Conservation (phyloP, 2,797 vertebrate genomes). For the Threskiornis aethiopicus region DNA sequence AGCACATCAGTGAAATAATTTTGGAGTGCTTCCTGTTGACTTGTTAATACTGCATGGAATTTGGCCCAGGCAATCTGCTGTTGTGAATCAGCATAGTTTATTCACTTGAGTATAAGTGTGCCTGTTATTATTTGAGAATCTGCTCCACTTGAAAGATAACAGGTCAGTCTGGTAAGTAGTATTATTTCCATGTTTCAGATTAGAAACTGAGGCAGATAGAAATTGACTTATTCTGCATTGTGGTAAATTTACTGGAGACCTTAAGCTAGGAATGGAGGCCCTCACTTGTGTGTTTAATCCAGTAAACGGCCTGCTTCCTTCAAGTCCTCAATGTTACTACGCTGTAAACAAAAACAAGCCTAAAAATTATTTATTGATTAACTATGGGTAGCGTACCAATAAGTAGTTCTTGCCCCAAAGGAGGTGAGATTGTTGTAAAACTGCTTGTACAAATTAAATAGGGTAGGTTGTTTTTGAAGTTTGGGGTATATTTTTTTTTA, state of each 20-base stretch:
- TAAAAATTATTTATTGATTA: neutral
- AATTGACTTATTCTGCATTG: neutral
- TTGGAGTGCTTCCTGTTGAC: constrained; percentile 57
- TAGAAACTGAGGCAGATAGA: constrained; percentile 10
- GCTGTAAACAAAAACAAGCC: neutral
- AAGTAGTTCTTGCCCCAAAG: neutral
- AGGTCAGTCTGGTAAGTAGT: neutral
- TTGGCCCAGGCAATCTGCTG: constrained; percentile 34
- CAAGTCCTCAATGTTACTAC: neutral
- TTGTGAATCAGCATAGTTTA: constrained; percentile 60
- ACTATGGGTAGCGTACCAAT: neutral
- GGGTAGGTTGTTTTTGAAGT: neutral
- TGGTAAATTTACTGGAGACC: neutral
- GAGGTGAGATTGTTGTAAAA: neutral
- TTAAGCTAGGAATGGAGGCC: neutral
- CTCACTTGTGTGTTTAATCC: neutral
- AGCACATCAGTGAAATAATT: constrained; percentile 36
- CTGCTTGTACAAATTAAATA: neutral
- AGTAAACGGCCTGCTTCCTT: neutral
- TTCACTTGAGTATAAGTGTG: constrained; percentile 48
- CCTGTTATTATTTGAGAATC: constrained; percentile 12
- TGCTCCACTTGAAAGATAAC: constrained; percentile 22
- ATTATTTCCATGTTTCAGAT: neutral
- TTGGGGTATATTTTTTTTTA: neutral
- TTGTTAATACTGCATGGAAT: constrained; percentile 54